Percentiles rank a stretch among this genome's conserved stretches.
Evolutionary conservation across 2,797 vertebrate species (phyloP).

Genomic region (Scyliorhinus canicula): DNA sequence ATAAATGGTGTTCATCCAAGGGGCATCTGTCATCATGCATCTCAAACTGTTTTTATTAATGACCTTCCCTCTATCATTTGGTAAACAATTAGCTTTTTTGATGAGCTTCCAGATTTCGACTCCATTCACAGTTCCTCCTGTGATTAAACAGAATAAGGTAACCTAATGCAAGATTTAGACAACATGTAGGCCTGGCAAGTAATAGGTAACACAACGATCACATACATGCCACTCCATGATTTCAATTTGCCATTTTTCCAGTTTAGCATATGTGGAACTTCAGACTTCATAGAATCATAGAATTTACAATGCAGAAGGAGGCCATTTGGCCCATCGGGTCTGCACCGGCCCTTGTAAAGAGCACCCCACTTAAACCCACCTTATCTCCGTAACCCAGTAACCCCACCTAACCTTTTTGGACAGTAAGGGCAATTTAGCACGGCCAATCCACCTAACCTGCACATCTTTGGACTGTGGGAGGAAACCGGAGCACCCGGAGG

Average conservation of each 20-base stretch:
- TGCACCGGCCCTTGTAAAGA: no score
- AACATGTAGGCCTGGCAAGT: neutral
- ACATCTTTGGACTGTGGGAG: no score
- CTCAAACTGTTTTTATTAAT: neutral
- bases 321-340: no score
- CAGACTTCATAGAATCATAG: no score
- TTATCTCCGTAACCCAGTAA: no score
- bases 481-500: no score
- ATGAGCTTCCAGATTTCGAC: neutral
- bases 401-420: no score
- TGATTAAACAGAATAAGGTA: neutral
- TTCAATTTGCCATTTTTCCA: neutral
- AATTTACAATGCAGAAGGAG: no score
- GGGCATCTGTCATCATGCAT: neutral
- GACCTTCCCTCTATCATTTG: neutral
- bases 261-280: neutral
- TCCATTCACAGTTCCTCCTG: neutral
- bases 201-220: neutral
- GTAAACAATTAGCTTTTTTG: neutral
- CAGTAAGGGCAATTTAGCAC: no score
- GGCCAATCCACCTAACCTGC: no score
- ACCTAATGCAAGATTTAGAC: neutral
- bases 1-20: neutral
- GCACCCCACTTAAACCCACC: no score
- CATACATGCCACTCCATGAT: neutral